Conservation (phyloP, 2,113 vertebrate species). For the Dolichallabes microphthalmus region DNA sequence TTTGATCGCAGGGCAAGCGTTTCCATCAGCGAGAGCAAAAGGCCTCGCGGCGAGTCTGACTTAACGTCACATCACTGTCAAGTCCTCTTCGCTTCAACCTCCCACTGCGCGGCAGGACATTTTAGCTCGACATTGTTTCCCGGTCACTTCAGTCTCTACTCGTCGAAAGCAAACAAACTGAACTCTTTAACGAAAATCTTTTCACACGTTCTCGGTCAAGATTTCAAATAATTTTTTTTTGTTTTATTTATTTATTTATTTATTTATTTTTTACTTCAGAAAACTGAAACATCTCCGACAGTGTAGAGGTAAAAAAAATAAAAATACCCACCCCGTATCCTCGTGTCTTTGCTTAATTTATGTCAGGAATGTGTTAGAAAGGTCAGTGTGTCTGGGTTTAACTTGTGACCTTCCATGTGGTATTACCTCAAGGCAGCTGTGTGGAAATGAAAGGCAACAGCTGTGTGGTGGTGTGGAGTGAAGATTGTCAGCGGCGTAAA, state of each 20-base stretch:
- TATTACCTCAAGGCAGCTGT: neutral
- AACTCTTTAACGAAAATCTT: neutral
- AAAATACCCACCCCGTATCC: too few relatives aligned
- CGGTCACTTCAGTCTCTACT: constrained; percentile 63
- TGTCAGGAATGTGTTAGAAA: neutral
- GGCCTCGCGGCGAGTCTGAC: constrained; percentile 67
- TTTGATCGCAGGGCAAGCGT: constrained; percentile 70
- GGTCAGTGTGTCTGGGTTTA: neutral
- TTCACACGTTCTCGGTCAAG: neutral
- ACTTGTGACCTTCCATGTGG: constrained; percentile 13
- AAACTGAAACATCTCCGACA: neutral
- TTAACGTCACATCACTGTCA: constrained; percentile 76
- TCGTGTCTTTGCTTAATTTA: neutral
- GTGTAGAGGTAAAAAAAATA: neutral
- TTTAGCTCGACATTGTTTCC: constrained; percentile 57
- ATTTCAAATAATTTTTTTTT: too few relatives aligned
- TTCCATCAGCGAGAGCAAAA: constrained; percentile 46
- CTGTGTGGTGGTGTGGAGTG: constrained; percentile 2
- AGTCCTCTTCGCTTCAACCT: constrained; percentile 62
- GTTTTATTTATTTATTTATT: too few relatives aligned
- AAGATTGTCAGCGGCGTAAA: constrained; percentile 22
- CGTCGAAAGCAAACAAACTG: constrained; percentile 26
- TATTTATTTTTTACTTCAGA: too few relatives aligned
- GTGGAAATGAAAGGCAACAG: constrained; percentile 12
- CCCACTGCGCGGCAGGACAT: constrained; percentile 69